Conservation (phyloP, 2,113 vertebrate species). For the Collichthys lucidus region DNA sequence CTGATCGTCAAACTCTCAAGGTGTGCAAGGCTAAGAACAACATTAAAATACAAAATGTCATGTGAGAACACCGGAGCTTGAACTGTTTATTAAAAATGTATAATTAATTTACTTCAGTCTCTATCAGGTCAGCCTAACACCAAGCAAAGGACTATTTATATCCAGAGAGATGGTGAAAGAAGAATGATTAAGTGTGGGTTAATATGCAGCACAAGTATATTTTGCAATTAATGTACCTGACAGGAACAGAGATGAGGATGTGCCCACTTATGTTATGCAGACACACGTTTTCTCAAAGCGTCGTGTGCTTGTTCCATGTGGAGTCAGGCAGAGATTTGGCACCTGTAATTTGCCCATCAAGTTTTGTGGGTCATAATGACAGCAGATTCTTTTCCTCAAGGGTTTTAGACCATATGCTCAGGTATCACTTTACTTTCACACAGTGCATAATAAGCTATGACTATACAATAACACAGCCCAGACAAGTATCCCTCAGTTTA, state of each 20-base stretch:
- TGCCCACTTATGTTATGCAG: background rate
- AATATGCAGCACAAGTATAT: background rate
- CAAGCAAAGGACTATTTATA: constrained; percentile 25
- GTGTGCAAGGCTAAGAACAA: background rate
- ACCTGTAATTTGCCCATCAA: constrained; percentile 28
- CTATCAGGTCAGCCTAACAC: constrained; percentile 13
- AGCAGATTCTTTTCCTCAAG: constrained; percentile 35
- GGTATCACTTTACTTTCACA: constrained; percentile 36
- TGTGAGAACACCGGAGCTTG: constrained; percentile 25
- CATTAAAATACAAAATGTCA: constrained; percentile 45
- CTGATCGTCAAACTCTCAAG: background rate
- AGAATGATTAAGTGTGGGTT: background rate
- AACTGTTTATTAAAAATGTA: constrained; percentile 43
- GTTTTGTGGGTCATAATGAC: constrained; percentile 32
- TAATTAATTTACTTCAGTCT: constrained; percentile 41
- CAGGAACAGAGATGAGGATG: constrained; percentile 3
- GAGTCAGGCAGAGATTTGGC: constrained; percentile 13
- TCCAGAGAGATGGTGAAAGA: background rate
- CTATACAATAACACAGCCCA: background rate
- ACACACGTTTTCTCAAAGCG: background rate
- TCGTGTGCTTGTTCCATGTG: constrained; percentile 1
- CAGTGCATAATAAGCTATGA: constrained; percentile 14
- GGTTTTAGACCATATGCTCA: constrained; percentile 46
- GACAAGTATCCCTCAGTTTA: constrained; percentile 18
- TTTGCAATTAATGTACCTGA: constrained; percentile 15